Evolutionary conservation across 1,140 invertebrate species (phyloP).

Genomic region (Ericerus pela): DNA sequence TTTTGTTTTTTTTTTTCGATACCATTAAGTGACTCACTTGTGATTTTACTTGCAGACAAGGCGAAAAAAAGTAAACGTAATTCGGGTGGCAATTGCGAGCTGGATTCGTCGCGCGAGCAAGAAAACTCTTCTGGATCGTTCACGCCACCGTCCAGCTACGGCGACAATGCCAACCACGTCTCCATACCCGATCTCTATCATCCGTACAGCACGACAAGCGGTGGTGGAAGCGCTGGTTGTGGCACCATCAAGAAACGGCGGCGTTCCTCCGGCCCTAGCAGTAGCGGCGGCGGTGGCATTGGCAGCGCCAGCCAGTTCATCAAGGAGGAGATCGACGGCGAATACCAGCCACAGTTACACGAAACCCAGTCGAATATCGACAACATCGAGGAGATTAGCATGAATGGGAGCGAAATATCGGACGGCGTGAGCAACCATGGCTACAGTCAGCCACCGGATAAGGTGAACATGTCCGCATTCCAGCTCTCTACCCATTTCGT

Average conservation of each 20-base stretch:
- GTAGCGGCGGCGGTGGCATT: neutral
- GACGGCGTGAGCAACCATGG: neutral
- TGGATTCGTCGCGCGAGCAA: neutral
- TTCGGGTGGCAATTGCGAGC: neutral
- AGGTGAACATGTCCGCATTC: neutral
- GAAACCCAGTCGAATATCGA: neutral
- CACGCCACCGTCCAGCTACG: neutral
- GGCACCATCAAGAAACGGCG: neutral
- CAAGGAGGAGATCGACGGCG: neutral
- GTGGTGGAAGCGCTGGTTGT: no score
- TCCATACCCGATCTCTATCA: neutral
- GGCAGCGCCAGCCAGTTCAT: neutral
- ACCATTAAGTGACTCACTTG: no score
- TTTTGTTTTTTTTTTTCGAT: no score
- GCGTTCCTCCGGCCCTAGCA: neutral
- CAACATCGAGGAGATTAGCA: neutral
- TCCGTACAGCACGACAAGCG: neutral
- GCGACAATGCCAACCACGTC: neutral
- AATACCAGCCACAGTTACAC: neutral
- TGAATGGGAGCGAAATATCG: neutral
- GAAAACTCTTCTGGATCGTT: neutral
- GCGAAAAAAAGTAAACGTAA: conserved; percentile 5
- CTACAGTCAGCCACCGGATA: neutral
- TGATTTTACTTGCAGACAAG: neutral
- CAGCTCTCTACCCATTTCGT: neutral